Conservation (phyloP, 1,140 invertebrate genomes). For the Zaprionus vittiger region DNA sequence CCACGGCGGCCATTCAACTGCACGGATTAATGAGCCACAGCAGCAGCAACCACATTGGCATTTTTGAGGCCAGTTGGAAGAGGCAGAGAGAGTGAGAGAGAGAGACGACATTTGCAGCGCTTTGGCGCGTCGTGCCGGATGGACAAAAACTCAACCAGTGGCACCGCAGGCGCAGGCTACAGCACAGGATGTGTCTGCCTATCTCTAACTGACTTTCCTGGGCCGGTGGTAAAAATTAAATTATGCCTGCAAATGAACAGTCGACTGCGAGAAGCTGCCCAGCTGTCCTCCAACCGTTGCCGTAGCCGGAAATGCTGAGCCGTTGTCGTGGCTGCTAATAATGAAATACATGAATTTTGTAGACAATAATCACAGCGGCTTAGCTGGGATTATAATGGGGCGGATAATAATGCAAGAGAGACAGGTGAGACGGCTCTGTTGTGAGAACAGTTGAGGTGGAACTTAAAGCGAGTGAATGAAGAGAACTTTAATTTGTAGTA, state of each 20-base stretch:
- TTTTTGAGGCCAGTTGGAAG: slow-evolving; percentile 47
- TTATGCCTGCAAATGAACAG: slow-evolving; percentile 80
- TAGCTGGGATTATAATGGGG: slow-evolving; percentile 71
- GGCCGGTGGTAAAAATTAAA: slow-evolving; percentile 78
- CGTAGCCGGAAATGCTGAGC: slow-evolving; percentile 59
- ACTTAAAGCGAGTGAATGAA: slow-evolving; percentile 20
- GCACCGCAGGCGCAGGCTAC: slow-evolving; percentile 21
- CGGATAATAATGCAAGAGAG: slow-evolving; percentile 41
- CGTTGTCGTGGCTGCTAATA: slow-evolving; percentile 61
- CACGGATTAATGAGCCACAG: slow-evolving; percentile 80
- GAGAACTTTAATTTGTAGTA: background rate
- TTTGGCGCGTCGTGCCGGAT: slow-evolving; percentile 29
- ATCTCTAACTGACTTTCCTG: slow-evolving; percentile 1
- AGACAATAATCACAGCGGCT: slow-evolving; percentile 78
- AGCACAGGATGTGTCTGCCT: slow-evolving; percentile 47
- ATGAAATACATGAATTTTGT: slow-evolving; percentile 83
- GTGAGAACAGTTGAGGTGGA: background rate
- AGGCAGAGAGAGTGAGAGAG: background rate
- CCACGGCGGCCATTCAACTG: slow-evolving; percentile 63
- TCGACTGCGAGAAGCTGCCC: slow-evolving; percentile 44
- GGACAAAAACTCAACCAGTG: slow-evolving; percentile 22
- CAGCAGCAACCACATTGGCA: slow-evolving; percentile 48
- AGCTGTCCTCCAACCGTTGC: background rate
- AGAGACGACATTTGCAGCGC: slow-evolving; percentile 34
- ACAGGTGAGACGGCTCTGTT: background rate